Base-by-base conservation (phyloP, 2,797 vertebrate genomes). In the Tenualosa thibaudeaui region DNA sequence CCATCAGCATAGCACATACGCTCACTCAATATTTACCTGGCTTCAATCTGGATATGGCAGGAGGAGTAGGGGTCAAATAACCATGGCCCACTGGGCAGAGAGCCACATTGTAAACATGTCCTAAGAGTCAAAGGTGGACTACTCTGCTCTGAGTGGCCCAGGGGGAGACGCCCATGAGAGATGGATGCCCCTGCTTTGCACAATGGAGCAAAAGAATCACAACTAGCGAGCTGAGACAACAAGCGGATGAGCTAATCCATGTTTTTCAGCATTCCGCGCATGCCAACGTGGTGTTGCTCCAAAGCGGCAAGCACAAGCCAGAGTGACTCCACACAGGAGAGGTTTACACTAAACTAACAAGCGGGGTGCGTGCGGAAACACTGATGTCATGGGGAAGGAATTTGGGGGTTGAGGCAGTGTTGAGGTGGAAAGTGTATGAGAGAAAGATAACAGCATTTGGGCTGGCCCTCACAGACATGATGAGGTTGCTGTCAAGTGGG, bases 191-290 rank as follows among this genome's bases (percentile, higher is more conserved):
- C 89, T 60, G 62, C 51, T 2, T 22, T 54, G 26, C 65, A 81
- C 62, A 85, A 82, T 58, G 82, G 15, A 50, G 86, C 83, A 84
- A 92, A 78, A 93, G 90, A 92, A 92, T 92, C 92, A 90, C 90
- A 93, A 93, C 92, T 87, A 86, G 82, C 91, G 89, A 88, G 88
- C 89, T 89, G 88, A 93, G 92, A 93, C 92, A 93, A 93, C 93
- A 94, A 91, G 87, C 90, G 91, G 90, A 93, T 93, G 93, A 94
- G 93, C 92, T 94, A 94, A 94, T 93, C 93, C 90, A 88, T 93
- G 93, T 93, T 94, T 90, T 94, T 93, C 90, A 89, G 91, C 92
- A 94, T 94, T 95, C 93, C 93, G 91, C 88, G 91, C 93, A 95
- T 94, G 94, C 93, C 92, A 24, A 90, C 89, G 87, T 86, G 92